Percentiles rank a stretch among this genome's conserved stretches.
Evolutionary conservation across 2,888 invertebrate genomes (phyloP).

Genomic region (Acanthosepion pharaonis): DNA sequence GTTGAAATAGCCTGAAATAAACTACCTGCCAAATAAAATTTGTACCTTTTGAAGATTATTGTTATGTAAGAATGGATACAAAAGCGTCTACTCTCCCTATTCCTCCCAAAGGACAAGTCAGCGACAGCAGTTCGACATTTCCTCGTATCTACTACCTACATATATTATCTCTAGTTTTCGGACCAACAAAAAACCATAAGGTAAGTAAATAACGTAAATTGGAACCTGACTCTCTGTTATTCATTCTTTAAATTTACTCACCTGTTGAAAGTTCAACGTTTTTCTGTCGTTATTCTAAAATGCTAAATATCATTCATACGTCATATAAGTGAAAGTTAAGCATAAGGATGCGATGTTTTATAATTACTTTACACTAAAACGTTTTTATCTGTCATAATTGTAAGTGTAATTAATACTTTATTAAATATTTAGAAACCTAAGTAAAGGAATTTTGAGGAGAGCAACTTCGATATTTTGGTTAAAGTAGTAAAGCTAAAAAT

Average conservation of each 20-base stretch:
- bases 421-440: too few relatives aligned
- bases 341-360: neutral
- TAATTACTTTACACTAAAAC: neutral
- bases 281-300: neutral
- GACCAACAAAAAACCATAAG: neutral
- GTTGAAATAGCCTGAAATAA: too few relatives aligned
- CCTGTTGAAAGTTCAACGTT: neutral
- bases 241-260: neutral
- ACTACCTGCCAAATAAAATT: too few relatives aligned
- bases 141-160: constrained; percentile 33
- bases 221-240: neutral
- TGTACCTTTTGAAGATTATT: too few relatives aligned
- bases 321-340: neutral
- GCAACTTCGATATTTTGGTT: too few relatives aligned
- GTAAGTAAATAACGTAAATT: too few relatives aligned
- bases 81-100: neutral
- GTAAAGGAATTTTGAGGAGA: too few relatives aligned
- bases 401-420: too few relatives aligned
- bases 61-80: neutral
- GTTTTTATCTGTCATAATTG: too few relatives aligned
- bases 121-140: constrained; percentile 33
- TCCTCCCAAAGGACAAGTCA: neutral
- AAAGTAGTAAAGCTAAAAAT: too few relatives aligned
- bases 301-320: neutral
- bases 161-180: neutral